Conservation (phyloP, 1,140 invertebrate genomes). For the Sarcophaga peregrina region DNA sequence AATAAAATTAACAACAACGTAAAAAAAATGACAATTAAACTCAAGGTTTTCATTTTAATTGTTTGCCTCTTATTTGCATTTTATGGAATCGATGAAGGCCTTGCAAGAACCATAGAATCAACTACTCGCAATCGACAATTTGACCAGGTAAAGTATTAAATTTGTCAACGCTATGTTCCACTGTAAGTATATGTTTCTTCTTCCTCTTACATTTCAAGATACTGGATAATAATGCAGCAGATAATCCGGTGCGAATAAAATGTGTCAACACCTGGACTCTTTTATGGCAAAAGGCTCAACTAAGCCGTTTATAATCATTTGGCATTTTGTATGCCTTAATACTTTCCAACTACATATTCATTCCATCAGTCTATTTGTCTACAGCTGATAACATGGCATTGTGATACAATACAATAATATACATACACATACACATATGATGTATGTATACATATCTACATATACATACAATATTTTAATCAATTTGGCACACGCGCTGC, state of each 20-base stretch:
- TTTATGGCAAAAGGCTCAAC: not conserved
- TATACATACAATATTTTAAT: too few relatives aligned
- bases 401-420: too few relatives aligned
- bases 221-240: not conserved
- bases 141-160: not conserved
- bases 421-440: too few relatives aligned
- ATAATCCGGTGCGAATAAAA: not conserved
- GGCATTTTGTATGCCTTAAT: too few relatives aligned
- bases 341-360: too few relatives aligned
- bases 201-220: not conserved
- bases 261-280: not conserved
- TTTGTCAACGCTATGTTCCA: too few relatives aligned
- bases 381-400: too few relatives aligned
- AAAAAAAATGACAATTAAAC: conserved; percentile 2
- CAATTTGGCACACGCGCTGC: too few relatives aligned
- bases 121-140: not conserved
- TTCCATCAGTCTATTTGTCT: too few relatives aligned
- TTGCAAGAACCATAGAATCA: conserved; percentile 4
- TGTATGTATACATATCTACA: too few relatives aligned
- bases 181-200: too few relatives aligned
- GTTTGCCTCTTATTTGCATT: conserved; percentile 1
- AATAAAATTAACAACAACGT: not conserved
- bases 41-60: not conserved
- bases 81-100: not conserved
- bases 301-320: not conserved